A percentile compares a stretch with the other conserved stretches of the same genome.
Evolutionary conservation across 2,797 vertebrate species (phyloP).

Genomic region (Peromyscus eremicus): DNA sequence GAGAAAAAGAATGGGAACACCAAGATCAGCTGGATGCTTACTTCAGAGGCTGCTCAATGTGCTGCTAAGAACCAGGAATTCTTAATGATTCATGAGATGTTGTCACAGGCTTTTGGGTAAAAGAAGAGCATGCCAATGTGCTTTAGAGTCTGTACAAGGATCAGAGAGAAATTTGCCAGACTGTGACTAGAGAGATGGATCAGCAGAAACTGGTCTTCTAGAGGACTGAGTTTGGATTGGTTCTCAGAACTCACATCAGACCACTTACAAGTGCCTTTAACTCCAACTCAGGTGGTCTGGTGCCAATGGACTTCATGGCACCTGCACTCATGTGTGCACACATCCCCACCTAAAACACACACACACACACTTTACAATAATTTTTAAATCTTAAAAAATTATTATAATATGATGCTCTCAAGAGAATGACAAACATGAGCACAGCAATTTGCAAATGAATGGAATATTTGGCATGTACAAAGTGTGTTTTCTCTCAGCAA

Average conservation of each 20-base stretch:
- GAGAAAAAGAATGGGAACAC: background rate
- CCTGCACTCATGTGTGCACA: background rate
- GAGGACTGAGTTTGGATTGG: background rate
- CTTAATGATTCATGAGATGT: background rate
- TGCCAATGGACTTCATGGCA: background rate
- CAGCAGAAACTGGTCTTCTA: background rate
- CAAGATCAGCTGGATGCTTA: background rate
- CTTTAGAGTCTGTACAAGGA: background rate
- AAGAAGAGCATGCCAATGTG: too few relatives aligned
- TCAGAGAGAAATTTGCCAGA: background rate
- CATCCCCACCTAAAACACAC: background rate
- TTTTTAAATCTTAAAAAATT: background rate
- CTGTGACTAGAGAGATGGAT: background rate
- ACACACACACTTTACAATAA: background rate
- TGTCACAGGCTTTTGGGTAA: background rate
- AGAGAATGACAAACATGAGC: background rate
- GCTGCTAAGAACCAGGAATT: background rate
- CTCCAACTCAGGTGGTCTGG: background rate
- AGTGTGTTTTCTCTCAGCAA: background rate
- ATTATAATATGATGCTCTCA: constrained; percentile 5
- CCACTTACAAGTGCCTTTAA: background rate
- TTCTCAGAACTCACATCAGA: background rate
- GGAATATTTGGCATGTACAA: background rate
- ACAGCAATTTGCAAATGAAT: background rate
- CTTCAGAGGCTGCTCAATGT: background rate